Evolutionary conservation across 92 coral and sea anemone species (phyloP).

Genomic region (Metridium senile): DNA sequence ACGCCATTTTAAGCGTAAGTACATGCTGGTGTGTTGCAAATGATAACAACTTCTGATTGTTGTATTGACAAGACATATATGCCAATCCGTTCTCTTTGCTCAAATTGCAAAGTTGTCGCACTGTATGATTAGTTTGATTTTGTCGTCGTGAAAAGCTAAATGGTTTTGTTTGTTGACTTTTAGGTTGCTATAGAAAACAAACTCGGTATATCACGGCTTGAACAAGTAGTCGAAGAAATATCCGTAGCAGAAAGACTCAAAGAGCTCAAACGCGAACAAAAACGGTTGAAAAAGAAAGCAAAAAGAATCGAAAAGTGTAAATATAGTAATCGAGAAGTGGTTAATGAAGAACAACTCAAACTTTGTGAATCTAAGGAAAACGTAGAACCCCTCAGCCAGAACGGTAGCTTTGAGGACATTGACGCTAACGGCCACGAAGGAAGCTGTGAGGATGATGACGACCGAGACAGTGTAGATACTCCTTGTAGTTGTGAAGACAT

Average conservation of each 20-base stretch:
- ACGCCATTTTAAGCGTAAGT: too few species aligned
- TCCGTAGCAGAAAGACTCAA: constrained; percentile 91
- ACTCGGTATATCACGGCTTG: constrained; percentile 93
- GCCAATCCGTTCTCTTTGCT: too few species aligned
- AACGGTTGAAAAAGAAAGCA: constrained; percentile 91
- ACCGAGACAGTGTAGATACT: constrained; percentile 68
- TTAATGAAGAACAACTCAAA: constrained; percentile 41
- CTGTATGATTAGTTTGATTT: too few species aligned
- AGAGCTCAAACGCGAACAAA: constrained; percentile 88
- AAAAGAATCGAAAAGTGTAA: constrained; percentile 88
- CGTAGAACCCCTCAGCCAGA: constrained; percentile 39
- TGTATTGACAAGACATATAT: too few species aligned
- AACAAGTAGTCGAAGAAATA: constrained; percentile 97
- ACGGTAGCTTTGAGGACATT: constrained; percentile 62
- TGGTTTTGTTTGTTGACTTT: background rate
- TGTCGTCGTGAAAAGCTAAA: too few species aligned
- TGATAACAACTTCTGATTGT: too few species aligned
- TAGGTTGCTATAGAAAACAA: constrained; percentile 96
- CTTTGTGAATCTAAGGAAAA: constrained; percentile 42
- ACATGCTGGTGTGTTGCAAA: too few species aligned
- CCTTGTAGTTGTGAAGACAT: constrained; percentile 80
- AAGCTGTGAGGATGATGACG: constrained; percentile 83
- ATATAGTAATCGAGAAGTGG: constrained; percentile 46
- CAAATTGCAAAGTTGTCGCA: too few species aligned
- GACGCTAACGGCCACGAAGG: constrained; percentile 60